Evolutionary conservation across 1,140 invertebrate species (phyloP), one percentile per base, ranked within the genome.

Genomic region (Amphibalanus amphitrite): DNA sequence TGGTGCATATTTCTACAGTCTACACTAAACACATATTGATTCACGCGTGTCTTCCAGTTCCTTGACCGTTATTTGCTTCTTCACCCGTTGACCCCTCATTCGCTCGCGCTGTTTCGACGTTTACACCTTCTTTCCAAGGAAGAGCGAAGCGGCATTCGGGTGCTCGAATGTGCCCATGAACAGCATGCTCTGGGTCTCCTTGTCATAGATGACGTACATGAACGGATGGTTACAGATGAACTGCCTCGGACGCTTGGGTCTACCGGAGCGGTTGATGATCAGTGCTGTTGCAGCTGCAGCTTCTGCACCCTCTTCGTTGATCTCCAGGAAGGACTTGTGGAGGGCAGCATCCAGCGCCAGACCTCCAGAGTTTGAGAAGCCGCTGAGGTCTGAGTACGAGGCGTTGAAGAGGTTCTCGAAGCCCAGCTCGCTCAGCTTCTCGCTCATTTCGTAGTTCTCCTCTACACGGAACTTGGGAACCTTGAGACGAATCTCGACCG

Each of bases 221-320:
- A 94, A 94, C 0, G 92, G 91, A 84, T 92, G 90, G 80, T 93
- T 90, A 74, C 89, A 90, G 15, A 85, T 85, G 79, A 95, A 95
- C 40, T 85, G 78, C 0, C 83, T 86, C 0, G 90, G 89, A 73
- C 91, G 89, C 0, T 85, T 81, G 0, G 90, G 91, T 71, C 90
- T 83, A n/a, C 90, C 90, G 0, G 90, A 92, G 0, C 90, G 82
- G 83, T 90, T 90, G 20, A 86, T 88, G 75, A 91, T 89, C 28
- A 92, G 80, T 0, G 89, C 88, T 73, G 91, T 92, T 10, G 88
- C 87, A 0, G 87, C 90, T 13, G 86, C 82, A 17, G 90, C 90
- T 29, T 86, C 83, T 20, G 88, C 91, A 28, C 91, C 91, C 76
- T 90, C 84, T 79, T 93, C 91, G 72, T 89, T 88, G 0, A 93